Base-by-base conservation (phyloP, 2,113 vertebrate species). In the Rattus rattus region DNA sequence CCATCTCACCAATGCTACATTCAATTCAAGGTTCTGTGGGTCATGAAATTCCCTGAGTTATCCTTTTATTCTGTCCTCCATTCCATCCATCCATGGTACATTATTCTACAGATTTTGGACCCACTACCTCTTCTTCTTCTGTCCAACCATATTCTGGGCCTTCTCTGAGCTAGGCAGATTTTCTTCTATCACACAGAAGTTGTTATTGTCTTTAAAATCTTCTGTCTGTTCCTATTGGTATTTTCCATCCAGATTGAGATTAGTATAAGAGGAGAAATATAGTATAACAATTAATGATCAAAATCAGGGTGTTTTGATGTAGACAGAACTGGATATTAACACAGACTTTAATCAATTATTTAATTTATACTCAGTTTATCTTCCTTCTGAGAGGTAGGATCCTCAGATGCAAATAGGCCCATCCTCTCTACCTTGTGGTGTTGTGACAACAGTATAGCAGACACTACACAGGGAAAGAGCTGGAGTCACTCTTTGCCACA, bases 121-220 rank as follows among this genome's bases (percentile, higher is more conserved):
- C 2, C 0, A 1, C 1, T 49, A 10, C 24, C 36, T 75, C 2
- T 65, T 81, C 88, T 86, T 24, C 28, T 96, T 72, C 75, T 47
- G 0, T n/a, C 20, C 5, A 52, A 90, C 47, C 49, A 13, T 88
- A 20, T 63, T 77, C 80, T 94, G 19, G 54, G 61, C 16, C 43
- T 83, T 85, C 39, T 80, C 63, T 63, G 56, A 90, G 52, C 24
- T 90, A 59, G 80, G 20, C 70, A 36, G 33, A 87, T 83, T 39
- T 92, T 70, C 33, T 79, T 93, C 30, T 72, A 30, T 59, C n/a
- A 54, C 26, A 9, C 3, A 33, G 43, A 49, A 63, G 56, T 28
- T 39, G 56, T 61, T 43, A 4, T 19, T 84, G 47, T 79, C 26
- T 84, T 69, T 96, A 95, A 93, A 90, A 85, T 94, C 14, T 12